Conservation (phyloP, 1,140 invertebrate genomes). For the Diuraphis noxia region DNA sequence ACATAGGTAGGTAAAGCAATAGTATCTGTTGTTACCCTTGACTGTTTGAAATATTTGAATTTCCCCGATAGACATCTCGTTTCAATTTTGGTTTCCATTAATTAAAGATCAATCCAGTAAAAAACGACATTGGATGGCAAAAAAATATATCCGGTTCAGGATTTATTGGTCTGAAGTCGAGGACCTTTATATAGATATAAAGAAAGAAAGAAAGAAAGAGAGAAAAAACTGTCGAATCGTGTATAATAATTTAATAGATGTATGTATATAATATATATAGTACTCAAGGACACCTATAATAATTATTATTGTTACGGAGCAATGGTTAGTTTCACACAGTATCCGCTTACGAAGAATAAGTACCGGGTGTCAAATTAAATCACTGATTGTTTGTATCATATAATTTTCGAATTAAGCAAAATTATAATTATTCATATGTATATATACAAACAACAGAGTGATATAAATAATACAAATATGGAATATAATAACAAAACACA, state of each 20-base stretch:
- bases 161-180: slow-evolving; percentile 51
- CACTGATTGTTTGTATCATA: not conserved
- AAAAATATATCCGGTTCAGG: slow-evolving; percentile 50
- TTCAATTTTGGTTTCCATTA: slow-evolving; percentile 24
- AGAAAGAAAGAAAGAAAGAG: slow-evolving; percentile 12
- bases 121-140: slow-evolving; percentile 29
- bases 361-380: slow-evolving; percentile 13
- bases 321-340: not conserved
- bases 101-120: slow-evolving; percentile 30
- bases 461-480: not conserved
- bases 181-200: slow-evolving; percentile 20
- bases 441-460: too few relatives aligned
- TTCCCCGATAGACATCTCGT: slow-evolving; percentile 20
- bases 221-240: slow-evolving; percentile 9
- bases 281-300: slow-evolving; percentile 29
- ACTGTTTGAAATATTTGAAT: slow-evolving; percentile 4
- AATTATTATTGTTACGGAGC: slow-evolving; percentile 34
- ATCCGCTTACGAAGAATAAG: slow-evolving; percentile 8
- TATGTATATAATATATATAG: slow-evolving; percentile 1
- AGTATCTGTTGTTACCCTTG: not conserved
- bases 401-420: slow-evolving; percentile 31
- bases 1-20: not conserved
- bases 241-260: slow-evolving; percentile 36
- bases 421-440: not conserved
- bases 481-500: not conserved